These are phyloP conservation scores for Porites lobata DNA, from an alignment of 92 coral and sea anemone species.

Conservation along the genomic window DNA sequence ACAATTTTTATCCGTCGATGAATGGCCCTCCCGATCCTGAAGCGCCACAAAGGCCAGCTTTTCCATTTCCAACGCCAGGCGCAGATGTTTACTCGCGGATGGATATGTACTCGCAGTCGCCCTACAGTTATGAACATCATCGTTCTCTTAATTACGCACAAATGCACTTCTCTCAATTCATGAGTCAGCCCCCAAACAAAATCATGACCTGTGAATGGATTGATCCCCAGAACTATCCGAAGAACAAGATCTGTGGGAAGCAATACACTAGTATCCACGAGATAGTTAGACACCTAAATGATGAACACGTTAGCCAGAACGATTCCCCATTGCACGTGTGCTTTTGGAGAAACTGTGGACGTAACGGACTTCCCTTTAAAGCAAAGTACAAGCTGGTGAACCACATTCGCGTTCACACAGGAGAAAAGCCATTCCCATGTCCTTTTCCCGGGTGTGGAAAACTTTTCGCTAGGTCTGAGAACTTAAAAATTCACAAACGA, in stretches of 20 bases:
- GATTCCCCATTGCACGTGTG: constrained; percentile 98
- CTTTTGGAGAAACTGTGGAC: constrained; percentile 96
- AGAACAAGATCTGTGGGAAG: constrained; percentile 97
- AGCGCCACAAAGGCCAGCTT: constrained; percentile 73
- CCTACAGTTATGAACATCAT: constrained; percentile 86
- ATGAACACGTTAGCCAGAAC: constrained; percentile 98
- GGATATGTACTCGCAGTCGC: constrained; percentile 82
- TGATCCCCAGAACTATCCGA: constrained; percentile 96
- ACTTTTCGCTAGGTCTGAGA: constrained; percentile 98
- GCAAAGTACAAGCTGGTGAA: constrained; percentile 99
- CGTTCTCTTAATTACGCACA: constrained; percentile 76
- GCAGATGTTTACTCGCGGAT: constrained; percentile 70
- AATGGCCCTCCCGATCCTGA: constrained; percentile 81
- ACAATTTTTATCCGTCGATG: constrained; percentile 78
- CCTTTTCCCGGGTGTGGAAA: constrained; percentile 99
- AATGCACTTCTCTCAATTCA: constrained; percentile 68
- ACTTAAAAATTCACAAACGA: constrained; percentile 97
- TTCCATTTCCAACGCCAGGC: constrained; percentile 69
- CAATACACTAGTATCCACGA: constrained; percentile 97
- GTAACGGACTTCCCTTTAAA: constrained; percentile 97
- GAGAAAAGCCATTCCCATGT: constrained; percentile 99
- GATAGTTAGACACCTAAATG: constrained; percentile 96
- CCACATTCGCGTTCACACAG: constrained; percentile 97
- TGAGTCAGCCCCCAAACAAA: constrained; percentile 85
- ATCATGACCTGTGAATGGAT: constrained; percentile 99